Conservation (phyloP, 2,113 vertebrate genomes). For the Tretioscincus oriximinensis region DNA sequence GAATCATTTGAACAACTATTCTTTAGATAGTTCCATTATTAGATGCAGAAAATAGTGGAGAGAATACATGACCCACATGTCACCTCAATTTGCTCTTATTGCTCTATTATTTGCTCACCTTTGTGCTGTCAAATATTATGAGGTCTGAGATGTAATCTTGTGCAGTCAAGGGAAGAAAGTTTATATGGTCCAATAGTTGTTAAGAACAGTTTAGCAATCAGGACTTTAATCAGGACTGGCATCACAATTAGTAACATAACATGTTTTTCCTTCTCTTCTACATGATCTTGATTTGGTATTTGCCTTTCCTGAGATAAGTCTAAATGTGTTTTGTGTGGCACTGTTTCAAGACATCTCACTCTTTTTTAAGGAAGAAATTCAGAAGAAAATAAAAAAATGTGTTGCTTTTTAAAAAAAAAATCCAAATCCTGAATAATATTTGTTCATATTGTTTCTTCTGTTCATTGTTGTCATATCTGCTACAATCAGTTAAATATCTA, state of each 20-base stretch:
- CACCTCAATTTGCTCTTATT: not conserved
- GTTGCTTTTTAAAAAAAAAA: not conserved
- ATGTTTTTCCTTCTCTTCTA: not conserved
- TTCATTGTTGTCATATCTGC: not conserved
- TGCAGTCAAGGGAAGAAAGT: not conserved
- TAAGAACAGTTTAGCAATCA: not conserved
- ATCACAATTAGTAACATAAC: not conserved
- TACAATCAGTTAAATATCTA: not conserved
- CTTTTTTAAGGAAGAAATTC: not conserved
- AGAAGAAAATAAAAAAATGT: not conserved
- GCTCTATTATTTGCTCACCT: constrained; percentile 4
- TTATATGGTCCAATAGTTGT: constrained; percentile 3
- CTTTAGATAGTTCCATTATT: too few relatives aligned
- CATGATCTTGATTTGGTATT: constrained; percentile 10
- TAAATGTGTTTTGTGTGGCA: not conserved
- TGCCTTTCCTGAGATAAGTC: constrained; percentile 11
- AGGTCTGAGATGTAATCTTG: not conserved
- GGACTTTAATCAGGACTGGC: not conserved
- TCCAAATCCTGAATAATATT: not conserved
- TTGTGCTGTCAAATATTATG: not conserved
- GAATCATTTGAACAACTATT: too few relatives aligned
- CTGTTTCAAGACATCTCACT: constrained; percentile 1
- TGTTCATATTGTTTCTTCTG: not conserved
- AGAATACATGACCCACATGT: not conserved
- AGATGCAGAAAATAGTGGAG: not conserved